These are phyloP conservation scores for Sylvilagus floridanus DNA, from an alignment of 2,797 vertebrate species.

Conservation along the genomic window DNA sequence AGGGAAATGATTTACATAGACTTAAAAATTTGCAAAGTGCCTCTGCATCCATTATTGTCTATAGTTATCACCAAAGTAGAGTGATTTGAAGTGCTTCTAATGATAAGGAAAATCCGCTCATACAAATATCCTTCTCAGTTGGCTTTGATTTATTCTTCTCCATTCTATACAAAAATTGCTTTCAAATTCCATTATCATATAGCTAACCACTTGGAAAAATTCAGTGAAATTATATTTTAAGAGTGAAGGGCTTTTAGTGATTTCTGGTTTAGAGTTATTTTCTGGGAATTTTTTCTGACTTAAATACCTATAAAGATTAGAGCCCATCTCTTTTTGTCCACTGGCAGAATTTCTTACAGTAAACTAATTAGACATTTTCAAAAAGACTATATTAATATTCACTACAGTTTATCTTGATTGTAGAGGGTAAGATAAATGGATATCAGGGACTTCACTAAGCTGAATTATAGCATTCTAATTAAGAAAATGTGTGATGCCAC, in stretches of 20 bases:
- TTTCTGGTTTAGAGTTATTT: constrained; percentile 32
- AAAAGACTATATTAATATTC: constrained; percentile 10
- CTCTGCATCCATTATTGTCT: constrained; percentile 1
- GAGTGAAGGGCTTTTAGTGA: constrained; percentile 28
- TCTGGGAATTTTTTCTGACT: constrained; percentile 28
- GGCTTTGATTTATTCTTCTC: constrained; percentile 40
- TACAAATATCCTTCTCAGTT: not conserved
- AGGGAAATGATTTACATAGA: not conserved
- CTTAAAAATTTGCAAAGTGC: not conserved
- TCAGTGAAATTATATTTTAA: constrained; percentile 55
- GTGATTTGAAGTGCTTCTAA: not conserved
- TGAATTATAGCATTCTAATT: not conserved
- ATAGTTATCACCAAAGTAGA: constrained; percentile 46
- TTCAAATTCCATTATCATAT: constrained; percentile 41
- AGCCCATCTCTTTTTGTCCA: not conserved
- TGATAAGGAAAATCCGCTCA: constrained; percentile 5
- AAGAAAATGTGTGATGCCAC: not conserved
- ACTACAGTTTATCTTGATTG: not conserved
- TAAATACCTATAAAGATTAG: constrained; percentile 29
- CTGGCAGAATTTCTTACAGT: not conserved
- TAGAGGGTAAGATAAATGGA: constrained; percentile 13
- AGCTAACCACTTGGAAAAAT: not conserved
- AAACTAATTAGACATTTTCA: constrained; percentile 37
- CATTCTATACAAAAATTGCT: constrained; percentile 4
- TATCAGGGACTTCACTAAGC: not conserved